Percentiles rank a stretch among this genome's conserved stretches.
phyloP scores from a whole-genome alignment of 2,113 vertebrate species.

The Tricholaema leucomelas region DNA sequence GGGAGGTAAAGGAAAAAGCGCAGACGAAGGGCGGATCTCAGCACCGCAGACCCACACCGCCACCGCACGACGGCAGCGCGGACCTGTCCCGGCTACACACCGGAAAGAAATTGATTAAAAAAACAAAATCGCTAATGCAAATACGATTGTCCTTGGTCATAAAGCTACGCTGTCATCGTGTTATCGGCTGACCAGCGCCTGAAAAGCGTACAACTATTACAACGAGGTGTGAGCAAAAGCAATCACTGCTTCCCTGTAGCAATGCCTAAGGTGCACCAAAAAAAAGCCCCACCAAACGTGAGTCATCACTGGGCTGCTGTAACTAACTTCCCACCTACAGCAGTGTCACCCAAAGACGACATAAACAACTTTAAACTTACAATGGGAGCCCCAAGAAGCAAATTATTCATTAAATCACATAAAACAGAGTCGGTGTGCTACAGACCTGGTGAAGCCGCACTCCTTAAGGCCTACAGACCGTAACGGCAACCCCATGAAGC shows the following conservation, averaged over 20 bases:
- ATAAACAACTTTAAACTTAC: not conserved
- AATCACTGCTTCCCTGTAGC: not conserved
- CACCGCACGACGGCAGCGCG: constrained; percentile 54
- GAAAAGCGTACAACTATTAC: no score
- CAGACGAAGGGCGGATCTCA: not conserved
- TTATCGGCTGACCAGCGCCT: not conserved
- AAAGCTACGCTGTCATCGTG: not conserved
- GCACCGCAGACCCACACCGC: constrained; percentile 57
- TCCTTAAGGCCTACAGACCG: not conserved
- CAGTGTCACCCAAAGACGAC: not conserved
- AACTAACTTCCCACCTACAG: not conserved
- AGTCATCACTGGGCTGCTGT: constrained; percentile 1
- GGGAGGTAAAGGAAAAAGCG: rapidly evolving
- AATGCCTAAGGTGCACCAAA: not conserved
- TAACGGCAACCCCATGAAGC: not conserved
- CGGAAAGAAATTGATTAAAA: no score
- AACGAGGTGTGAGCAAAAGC: rapidly evolving
- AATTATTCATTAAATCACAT: not conserved
- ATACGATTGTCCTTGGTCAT: not conserved
- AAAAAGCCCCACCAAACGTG: not conserved
- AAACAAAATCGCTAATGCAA: not conserved
- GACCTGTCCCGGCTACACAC: not conserved
- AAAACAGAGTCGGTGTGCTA: rapidly evolving
- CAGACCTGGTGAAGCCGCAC: not conserved
- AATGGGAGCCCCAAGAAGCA: not conserved